Evolutionary conservation across 2,113 vertebrate species (phyloP), one percentile per base, ranked within the genome.

Genomic region (Hypocryptadius cinnamomeus): DNA sequence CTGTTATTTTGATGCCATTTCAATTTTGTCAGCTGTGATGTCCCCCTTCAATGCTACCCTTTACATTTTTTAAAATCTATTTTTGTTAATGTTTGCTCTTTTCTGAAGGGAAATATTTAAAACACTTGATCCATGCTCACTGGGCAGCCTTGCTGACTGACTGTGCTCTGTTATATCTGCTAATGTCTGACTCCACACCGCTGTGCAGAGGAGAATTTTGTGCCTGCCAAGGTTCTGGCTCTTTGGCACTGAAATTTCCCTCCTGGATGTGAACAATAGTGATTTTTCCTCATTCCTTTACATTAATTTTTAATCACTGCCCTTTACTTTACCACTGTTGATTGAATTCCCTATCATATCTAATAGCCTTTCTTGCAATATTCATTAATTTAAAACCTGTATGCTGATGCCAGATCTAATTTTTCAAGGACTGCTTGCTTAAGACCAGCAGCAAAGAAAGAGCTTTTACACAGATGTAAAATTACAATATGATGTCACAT

Each of bases 241-340:
- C 79, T 92, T 93, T 30, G n/a, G 37, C 80, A 88, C 61, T 94
- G 89, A 90, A 94, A 93, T 83, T 93, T 95, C 60, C 83, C 89
- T 95, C 83, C 59, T 83, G 59, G 87, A 96, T 94, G 84, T 65
- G 64, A 96, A 91, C 84, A 92, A 88, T 87, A 92, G 94, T 65
- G 79, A 94, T 93, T 97, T 97, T 87, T 97, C 74, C 94, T 96
- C 93, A 96, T 94, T 97, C 74, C 30, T 92, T 76, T 74, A 92
- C 79, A 96, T 98, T 94, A 98, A 98, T 97, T 97, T 98, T 98
- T 98, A 97, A 98, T 97, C 94, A 97, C 79, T 96, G 80, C 51
- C 57, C 91, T 95, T 94, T 95, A 87, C 90, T 96, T 89, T 89
- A 64, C 83, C 28, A 22, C 85, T 94, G 89, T 72, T 97, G 96